Evolutionary conservation across 2,113 vertebrate species (phyloP).

Genomic region (Mus musculus): GRCm39 chr11:71295501-71296000

Average conservation of each 20-base stretch:
- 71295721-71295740: not conserved
- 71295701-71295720: not conserved
- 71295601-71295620: not conserved
- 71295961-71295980: not conserved
- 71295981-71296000: not conserved
- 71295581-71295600: not conserved
- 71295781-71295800: not conserved
- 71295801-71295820: no score
- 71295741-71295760: not conserved
- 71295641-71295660: not conserved
- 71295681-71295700: not conserved
- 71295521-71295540: not conserved
- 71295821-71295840: not conserved
- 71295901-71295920: no score
- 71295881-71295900: not conserved
- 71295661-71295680: not conserved
- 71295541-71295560: not conserved
- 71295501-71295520: not conserved
- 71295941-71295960: not conserved
- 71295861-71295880: not conserved
- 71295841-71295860: not conserved
- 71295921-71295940: not conserved
- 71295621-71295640: not conserved
- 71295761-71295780: not conserved
- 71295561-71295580: not conserved